Base-by-base conservation (phyloP, 1,140 invertebrate species). In the Asbolus verrucosus region DNA sequence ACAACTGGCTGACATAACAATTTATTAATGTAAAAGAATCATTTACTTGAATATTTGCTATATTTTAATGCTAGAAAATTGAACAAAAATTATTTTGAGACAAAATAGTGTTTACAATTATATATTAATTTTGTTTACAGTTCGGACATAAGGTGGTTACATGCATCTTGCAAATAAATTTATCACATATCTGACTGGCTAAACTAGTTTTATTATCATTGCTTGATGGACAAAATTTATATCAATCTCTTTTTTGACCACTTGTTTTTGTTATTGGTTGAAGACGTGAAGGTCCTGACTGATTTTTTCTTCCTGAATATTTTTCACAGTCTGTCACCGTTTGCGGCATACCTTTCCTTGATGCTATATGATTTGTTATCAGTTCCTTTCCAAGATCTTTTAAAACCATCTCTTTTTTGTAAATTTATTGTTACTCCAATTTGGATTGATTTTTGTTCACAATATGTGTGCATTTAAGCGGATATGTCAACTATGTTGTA, bases 401-500 rank as follows among this genome's bases (percentile, higher is more conserved):
- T 14, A 50, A 24, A 50, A 50, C 3, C 3, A 24, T 13, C 14
- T 15, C 8, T 11, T 24, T 50, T 50, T 50, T 19, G 21, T 50
- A 24, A 24, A 6, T 16, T 50, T 50, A 6, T 50, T 18, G 6
- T 16, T 3, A 11, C 36, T 14, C 60, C 60, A 62, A 4, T 62
- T 33, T 33, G 24, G 13, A 18, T 31, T 62, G 8, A 62, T 18
- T 2, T 11, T 3, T 33, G 19, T 62, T 13, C 13, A 62, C 8
- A 33, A 19, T 6, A 62, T 30, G 14, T 33, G 36, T 4, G 60
- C 62, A 18, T 65, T 59, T 59, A 59, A 59, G 50, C 50, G 24
- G 16, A 4, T 4, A 77, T 75, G 69, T 77, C 74, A 0, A 76
- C 6, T 65, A 76, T 76, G 6, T 65, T 75, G 59, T 73, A 73